Evolutionary conservation across 2,888 invertebrate genomes (phyloP).

Genomic region (Nebria salina): DNA sequence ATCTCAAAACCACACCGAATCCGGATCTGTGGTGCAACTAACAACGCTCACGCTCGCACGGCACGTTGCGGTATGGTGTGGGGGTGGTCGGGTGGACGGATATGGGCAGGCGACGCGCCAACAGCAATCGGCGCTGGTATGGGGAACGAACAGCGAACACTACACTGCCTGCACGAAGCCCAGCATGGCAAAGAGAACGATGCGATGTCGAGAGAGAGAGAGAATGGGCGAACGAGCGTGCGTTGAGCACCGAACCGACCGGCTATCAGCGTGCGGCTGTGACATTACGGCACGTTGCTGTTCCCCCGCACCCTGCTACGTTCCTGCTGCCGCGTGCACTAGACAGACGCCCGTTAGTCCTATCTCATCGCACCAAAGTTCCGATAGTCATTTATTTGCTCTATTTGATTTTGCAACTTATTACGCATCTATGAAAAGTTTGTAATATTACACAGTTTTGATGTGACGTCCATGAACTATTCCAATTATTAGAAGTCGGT

Average conservation of each 20-base stretch:
- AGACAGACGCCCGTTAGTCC: slow-evolving; percentile 60
- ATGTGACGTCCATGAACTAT: no score
- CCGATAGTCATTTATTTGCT: not conserved
- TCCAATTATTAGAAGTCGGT: no score
- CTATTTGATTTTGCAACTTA: not conserved
- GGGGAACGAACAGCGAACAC: slow-evolving; percentile 14
- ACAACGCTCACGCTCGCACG: slow-evolving; percentile 40
- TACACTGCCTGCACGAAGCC: slow-evolving; percentile 11
- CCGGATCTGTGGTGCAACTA: slow-evolving; percentile 32
- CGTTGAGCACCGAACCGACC: slow-evolving; percentile 29
- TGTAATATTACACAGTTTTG: no score
- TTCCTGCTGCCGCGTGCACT: slow-evolving; percentile 48
- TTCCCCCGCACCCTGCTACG: slow-evolving; percentile 21
- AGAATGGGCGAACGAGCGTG: slow-evolving; percentile 43
- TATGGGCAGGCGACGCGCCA: slow-evolving; percentile 10
- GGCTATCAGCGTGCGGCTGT: slow-evolving; percentile 51
- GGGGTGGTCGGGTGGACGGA: slow-evolving; percentile 9
- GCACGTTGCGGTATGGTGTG: slow-evolving; percentile 31
- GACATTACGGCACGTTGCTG: slow-evolving; percentile 46
- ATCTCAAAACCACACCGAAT: slow-evolving; percentile 2
- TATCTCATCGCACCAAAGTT: not conserved
- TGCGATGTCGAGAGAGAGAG: slow-evolving; percentile 15
- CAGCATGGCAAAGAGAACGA: slow-evolving; percentile 7
- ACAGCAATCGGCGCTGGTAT: slow-evolving; percentile 4
- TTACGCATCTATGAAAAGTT: not conserved